Evolutionary conservation across 2,888 invertebrate genomes (phyloP).

Genomic region (Eilema sororculum): DNA sequence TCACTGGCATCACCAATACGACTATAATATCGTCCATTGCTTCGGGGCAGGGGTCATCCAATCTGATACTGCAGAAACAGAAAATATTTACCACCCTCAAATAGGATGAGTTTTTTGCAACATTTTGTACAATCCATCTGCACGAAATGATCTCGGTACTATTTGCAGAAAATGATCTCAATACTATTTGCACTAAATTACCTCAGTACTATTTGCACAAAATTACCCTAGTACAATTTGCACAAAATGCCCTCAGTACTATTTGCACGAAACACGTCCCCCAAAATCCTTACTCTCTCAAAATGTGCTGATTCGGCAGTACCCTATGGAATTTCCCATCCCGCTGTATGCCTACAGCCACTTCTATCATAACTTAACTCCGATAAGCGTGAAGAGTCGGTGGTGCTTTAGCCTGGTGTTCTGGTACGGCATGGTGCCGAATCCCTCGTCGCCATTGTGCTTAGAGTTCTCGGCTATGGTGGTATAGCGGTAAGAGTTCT

Average conservation of each 20-base stretch:
- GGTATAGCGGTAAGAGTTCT: slow-evolving; percentile 12
- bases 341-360: not conserved
- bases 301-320: not conserved
- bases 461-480: slow-evolving; percentile 61
- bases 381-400: slow-evolving; percentile 70
- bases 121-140: too few relatives aligned
- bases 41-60: too few relatives aligned
- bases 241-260: too few relatives aligned
- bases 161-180: too few relatives aligned
- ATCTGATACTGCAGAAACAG: not conserved
- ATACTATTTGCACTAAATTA: too few relatives aligned
- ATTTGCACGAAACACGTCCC: too few relatives aligned
- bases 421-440: slow-evolving; percentile 53
- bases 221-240: too few relatives aligned
- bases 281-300: too few relatives aligned
- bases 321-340: not conserved
- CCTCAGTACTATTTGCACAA: too few relatives aligned
- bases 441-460: slow-evolving; percentile 57
- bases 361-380: slow-evolving; percentile 62
- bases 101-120: too few relatives aligned
- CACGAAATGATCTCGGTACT: too few relatives aligned
- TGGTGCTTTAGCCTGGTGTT: slow-evolving; percentile 52
- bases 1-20: too few relatives aligned
- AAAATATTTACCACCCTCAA: not conserved
- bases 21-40: not conserved